phyloP scores from a whole-genome alignment of 2,888 invertebrate species.

The Philhelius pedissequus region DNA sequence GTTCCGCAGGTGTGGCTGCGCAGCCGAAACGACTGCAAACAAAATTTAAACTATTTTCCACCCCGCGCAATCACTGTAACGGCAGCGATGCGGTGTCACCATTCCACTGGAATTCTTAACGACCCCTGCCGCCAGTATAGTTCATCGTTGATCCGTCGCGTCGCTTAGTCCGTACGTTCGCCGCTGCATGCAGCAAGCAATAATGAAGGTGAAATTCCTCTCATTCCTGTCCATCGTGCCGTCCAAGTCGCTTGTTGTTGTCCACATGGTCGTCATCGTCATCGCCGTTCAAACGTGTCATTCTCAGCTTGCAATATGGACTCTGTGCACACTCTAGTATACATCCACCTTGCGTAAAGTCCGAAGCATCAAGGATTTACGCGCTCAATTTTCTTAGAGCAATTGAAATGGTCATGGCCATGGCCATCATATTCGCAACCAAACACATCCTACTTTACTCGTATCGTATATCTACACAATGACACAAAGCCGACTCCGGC shows the following conservation, averaged over 20 bases:
- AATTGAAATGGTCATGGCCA: constrained; percentile 60
- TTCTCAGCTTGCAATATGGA: constrained; percentile 2
- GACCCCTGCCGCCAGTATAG: constrained; percentile 54
- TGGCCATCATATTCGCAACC: constrained; percentile 35
- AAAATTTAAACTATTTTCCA: constrained; percentile 22
- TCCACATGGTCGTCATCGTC: not conserved
- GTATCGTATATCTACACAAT: not conserved
- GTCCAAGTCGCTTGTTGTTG: not conserved
- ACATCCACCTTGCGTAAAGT: constrained; percentile 4
- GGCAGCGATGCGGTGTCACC: constrained; percentile 43
- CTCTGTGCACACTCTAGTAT: not conserved
- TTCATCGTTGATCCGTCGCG: no score
- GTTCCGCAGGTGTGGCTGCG: constrained; percentile 63
- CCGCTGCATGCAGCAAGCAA: constrained; percentile 40
- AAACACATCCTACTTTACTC: not conserved
- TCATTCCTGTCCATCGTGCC: constrained; percentile 47
- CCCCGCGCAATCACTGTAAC: constrained; percentile 46
- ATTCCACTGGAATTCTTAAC: constrained; percentile 52
- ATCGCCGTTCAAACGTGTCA: not conserved
- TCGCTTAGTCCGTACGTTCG: not conserved
- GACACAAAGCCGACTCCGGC: not conserved
- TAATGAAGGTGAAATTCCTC: constrained; percentile 58
- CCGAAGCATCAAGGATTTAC: constrained; percentile 51
- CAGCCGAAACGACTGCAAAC: not conserved
- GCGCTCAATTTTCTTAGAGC: constrained; percentile 63